These are phyloP conservation scores for Distichodus sexfasciatus DNA, from an alignment of 2,797 vertebrate genomes.

Conservation along the genomic window DNA sequence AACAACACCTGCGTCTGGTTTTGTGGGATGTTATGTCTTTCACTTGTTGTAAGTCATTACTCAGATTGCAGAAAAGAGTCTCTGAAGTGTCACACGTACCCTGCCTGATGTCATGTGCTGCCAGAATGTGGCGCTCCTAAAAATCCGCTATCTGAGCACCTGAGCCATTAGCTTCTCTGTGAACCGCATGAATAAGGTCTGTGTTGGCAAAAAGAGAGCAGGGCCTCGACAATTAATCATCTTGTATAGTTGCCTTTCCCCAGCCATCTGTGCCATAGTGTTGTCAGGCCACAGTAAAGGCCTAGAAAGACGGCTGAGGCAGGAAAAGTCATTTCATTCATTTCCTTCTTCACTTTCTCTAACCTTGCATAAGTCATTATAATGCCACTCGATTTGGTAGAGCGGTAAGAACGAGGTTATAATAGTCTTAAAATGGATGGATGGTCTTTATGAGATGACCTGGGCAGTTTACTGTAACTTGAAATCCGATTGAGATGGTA, in stretches of 20 bases:
- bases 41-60: neutral
- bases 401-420: neutral
- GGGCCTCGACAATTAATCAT: constrained; percentile 72
- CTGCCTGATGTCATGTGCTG: constrained; percentile 47
- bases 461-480: neutral
- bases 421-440: no score
- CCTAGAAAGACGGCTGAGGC: no score
- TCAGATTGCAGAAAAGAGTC: neutral
- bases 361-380: neutral
- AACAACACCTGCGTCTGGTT: constrained; percentile 20
- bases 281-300: constrained; percentile 39
- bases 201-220: constrained; percentile 63
- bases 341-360: neutral
- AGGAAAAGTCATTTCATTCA: neutral
- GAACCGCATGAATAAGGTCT: constrained; percentile 61
- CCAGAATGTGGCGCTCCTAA: constrained; percentile 56
- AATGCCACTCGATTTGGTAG: neutral
- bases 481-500: neutral
- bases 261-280: no score
- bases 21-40: constrained; percentile 3
- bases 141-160: constrained; percentile 59
- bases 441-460: no score
- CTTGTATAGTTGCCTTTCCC: constrained; percentile 46
- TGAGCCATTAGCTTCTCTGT: constrained; percentile 64
- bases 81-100: neutral